phyloP scores from a whole-genome alignment of 2,888 invertebrate genomes.

The Lasioglossum pauxillum region DNA sequence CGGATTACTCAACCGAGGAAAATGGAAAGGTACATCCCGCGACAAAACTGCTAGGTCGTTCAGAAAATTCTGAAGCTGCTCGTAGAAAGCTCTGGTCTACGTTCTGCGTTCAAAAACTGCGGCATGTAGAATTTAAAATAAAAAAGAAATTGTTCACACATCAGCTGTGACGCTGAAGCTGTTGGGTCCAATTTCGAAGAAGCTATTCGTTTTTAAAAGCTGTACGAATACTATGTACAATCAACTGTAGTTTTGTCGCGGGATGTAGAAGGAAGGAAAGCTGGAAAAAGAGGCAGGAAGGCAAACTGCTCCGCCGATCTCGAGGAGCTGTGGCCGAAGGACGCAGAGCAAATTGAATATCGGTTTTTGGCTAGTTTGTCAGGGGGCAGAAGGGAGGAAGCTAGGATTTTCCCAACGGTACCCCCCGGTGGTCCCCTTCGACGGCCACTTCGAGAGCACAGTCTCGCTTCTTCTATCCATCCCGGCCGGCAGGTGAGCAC shows the following conservation, averaged over 20 bases:
- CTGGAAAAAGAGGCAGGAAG: constrained; percentile 64
- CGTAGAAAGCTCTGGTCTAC: neutral
- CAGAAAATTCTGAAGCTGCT: neutral
- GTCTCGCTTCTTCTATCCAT: constrained; percentile 38
- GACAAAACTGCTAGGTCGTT: neutral
- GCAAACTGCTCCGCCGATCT: constrained; percentile 53
- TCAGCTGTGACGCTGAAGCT: no score
- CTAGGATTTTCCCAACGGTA: constrained; percentile 64
- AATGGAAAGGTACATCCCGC: neutral
- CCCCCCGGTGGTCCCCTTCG: neutral
- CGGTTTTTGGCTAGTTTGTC: constrained; percentile 61
- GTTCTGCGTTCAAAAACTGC: no score
- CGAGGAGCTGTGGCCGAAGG: neutral
- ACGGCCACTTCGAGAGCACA: constrained; percentile 6
- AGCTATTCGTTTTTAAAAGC: no score
- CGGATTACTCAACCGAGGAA: constrained; percentile 50
- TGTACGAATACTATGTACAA: no score
- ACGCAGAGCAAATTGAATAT: constrained; percentile 66
- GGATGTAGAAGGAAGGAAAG: neutral
- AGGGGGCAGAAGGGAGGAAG: constrained; percentile 19
- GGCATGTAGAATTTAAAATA: no score
- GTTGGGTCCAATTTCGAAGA: no score
- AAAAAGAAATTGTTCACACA: no score
- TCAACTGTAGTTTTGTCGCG: neutral
- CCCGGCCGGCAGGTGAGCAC: constrained; percentile 77